Evolutionary conservation across 2,888 invertebrate genomes (phyloP).

Genomic region (Amiota communis): DNA sequence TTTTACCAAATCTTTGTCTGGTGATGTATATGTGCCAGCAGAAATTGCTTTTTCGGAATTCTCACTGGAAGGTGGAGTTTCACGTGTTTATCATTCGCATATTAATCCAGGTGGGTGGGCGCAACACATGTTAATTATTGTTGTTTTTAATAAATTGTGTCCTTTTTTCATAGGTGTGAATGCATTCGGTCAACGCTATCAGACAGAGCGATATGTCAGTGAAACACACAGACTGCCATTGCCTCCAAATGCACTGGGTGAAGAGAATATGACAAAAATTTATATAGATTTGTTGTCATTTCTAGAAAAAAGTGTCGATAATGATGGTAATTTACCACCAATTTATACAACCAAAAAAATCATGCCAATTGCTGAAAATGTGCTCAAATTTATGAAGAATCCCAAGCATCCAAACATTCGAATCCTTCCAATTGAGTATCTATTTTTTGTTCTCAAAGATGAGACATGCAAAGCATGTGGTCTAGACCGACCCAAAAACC

Average conservation of each 20-base stretch:
- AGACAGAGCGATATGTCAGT: conserved; percentile 20
- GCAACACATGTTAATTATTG: too few relatives aligned
- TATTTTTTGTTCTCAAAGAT: conserved; percentile 36
- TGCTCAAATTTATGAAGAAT: conserved; percentile 32
- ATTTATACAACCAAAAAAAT: conserved; percentile 38
- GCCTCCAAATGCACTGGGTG: conserved; percentile 38
- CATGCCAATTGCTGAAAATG: conserved; percentile 12
- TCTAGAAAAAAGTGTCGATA: not conserved
- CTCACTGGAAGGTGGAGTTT: conserved; percentile 34
- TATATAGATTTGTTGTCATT: conserved; percentile 30
- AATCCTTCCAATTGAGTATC: conserved; percentile 42
- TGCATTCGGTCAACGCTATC: conserved; percentile 18
- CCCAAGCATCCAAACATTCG: conserved; percentile 6
- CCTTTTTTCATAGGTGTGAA: conserved; percentile 19
- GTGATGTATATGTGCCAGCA: conserved; percentile 22
- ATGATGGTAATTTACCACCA: not conserved
- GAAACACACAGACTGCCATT: conserved; percentile 37
- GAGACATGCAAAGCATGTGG: conserved; percentile 27
- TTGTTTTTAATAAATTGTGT: not conserved
- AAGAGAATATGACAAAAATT: conserved; percentile 28
- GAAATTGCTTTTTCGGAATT: conserved; percentile 38
- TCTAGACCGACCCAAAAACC: conserved; percentile 25
- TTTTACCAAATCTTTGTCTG: conserved; percentile 3
- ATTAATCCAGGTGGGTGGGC: conserved; percentile 41
- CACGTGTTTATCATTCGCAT: conserved; percentile 31